These are phyloP conservation scores for Heliconius erato DNA, from an alignment of 2,888 invertebrate species.

Conservation along the genomic window DNA sequence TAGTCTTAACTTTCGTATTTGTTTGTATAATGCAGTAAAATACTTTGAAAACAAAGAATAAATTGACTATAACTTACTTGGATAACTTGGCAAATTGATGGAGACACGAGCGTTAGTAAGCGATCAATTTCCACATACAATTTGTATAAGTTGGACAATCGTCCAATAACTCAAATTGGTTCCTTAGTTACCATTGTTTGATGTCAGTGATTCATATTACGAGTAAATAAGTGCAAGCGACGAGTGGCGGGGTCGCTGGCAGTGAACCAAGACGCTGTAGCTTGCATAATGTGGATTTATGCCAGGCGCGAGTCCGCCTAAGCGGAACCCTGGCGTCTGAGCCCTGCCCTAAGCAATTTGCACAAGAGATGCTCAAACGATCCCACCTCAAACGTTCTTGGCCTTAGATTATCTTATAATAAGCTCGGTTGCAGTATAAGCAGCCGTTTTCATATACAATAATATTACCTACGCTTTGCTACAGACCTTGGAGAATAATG, in stretches of 20 bases:
- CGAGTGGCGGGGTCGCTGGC: slow-evolving; percentile 63
- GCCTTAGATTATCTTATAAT: slow-evolving; percentile 51
- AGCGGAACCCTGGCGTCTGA: slow-evolving; percentile 66
- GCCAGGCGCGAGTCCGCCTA: slow-evolving; percentile 64
- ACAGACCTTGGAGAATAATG: slow-evolving; percentile 20
- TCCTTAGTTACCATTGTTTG: slow-evolving; percentile 41
- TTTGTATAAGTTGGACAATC: slow-evolving; percentile 34
- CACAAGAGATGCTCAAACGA: slow-evolving; percentile 58
- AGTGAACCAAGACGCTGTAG: slow-evolving; percentile 81
- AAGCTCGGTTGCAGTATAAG: slow-evolving; percentile 44
- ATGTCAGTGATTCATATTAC: slow-evolving; percentile 47
- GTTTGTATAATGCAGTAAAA: background rate
- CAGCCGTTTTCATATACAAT: slow-evolving; percentile 37
- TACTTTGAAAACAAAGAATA: background rate
- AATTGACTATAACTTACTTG: slow-evolving; percentile 13
- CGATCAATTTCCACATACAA: slow-evolving; percentile 51
- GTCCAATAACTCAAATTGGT: slow-evolving; percentile 43
- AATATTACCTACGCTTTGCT: slow-evolving; percentile 30
- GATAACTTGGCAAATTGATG: slow-evolving; percentile 41
- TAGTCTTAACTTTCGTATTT: background rate
- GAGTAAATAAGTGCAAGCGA: slow-evolving; percentile 45
- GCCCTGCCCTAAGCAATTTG: slow-evolving; percentile 74
- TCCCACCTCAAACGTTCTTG: slow-evolving; percentile 50
- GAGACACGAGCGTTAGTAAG: slow-evolving; percentile 21
- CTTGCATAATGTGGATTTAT: slow-evolving; percentile 81